phyloP scores from a whole-genome alignment of 2,113 vertebrate species.

The Onychostruthus taczanowskii region DNA sequence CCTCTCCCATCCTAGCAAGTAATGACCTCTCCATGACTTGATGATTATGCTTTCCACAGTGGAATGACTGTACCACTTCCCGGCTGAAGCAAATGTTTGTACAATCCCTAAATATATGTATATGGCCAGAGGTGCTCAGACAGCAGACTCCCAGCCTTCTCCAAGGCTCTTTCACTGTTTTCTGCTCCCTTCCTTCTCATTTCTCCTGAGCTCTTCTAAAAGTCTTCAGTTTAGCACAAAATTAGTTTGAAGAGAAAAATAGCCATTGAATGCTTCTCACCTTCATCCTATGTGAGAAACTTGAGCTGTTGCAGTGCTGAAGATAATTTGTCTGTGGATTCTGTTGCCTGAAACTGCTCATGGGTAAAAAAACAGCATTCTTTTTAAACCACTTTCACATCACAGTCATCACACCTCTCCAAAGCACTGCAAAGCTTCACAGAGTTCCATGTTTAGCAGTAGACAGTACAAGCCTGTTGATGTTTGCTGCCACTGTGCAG shows the following conservation, averaged over 20 bases:
- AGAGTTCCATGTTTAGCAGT: background rate
- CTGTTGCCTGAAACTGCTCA: background rate
- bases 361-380: background rate
- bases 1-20: background rate
- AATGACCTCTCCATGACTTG: background rate
- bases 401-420: background rate
- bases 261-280: background rate
- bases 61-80: background rate
- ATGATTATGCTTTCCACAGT: background rate
- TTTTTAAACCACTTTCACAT: background rate
- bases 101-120: background rate
- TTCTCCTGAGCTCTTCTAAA: background rate
- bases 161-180: background rate
- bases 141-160: background rate
- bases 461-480: background rate
- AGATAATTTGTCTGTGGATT: background rate
- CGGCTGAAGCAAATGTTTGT: background rate
- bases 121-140: background rate
- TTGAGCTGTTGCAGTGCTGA: background rate
- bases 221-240: background rate
- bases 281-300: background rate
- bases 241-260: background rate
- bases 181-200: background rate
- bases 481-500: background rate
- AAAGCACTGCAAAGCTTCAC: background rate